Conservation (phyloP, 2,888 invertebrate species). For the Penaeus monodon region DNA sequence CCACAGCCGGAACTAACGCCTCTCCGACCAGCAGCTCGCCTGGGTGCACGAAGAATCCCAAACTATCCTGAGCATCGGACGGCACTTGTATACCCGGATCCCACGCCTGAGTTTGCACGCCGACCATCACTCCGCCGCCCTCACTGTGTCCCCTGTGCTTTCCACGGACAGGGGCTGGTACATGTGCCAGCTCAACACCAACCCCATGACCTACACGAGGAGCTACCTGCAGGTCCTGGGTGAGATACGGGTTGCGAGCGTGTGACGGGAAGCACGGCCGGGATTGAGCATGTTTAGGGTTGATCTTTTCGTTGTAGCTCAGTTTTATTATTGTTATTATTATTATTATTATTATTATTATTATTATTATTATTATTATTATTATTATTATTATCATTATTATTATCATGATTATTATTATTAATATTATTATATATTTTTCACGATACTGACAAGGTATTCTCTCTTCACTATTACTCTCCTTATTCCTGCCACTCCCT, state of each 20-base stretch:
- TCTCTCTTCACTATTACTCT: no score
- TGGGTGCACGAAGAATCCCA: slow-evolving; percentile 95
- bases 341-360: no score
- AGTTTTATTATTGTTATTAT: no score
- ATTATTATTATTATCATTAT: no score
- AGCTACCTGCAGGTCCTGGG: slow-evolving; percentile 62
- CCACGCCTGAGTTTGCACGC: slow-evolving; percentile 82
- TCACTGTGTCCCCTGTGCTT: slow-evolving; percentile 58
- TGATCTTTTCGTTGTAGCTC: no score
- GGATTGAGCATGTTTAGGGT: not conserved
- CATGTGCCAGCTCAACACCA: slow-evolving; percentile 64
- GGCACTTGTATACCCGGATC: slow-evolving; percentile 89
- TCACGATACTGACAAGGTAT: no score
- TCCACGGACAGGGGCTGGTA: slow-evolving; percentile 62
- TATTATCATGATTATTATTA: no score
- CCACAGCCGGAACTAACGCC: not conserved
- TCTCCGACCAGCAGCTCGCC: slow-evolving; percentile 79
- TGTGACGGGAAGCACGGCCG: not conserved
- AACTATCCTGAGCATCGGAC: slow-evolving; percentile 92
- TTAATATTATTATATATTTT: no score
- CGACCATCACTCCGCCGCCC: slow-evolving; percentile 78
- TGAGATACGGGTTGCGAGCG: not conserved
- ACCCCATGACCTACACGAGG: slow-evolving; percentile 62
- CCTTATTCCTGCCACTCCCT: no score
- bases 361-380: no score